Percentiles rank a stretch among this genome's conserved stretches.
phyloP scores from a whole-genome alignment of 2,113 vertebrate genomes.

The Myanophis thanlyinensis region DNA sequence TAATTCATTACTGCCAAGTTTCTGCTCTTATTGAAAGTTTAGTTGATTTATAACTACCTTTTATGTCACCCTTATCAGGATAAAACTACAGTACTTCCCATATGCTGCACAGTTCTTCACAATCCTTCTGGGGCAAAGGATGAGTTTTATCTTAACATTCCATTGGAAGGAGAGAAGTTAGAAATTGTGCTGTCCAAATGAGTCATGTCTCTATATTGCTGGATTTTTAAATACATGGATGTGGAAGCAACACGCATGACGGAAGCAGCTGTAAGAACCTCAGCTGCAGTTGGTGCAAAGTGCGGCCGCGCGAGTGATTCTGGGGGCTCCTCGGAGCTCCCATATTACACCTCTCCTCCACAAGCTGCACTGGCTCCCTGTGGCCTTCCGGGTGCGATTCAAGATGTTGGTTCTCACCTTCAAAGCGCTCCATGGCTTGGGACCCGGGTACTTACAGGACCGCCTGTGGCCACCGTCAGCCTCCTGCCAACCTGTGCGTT shows the following conservation, averaged over 20 bases:
- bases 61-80: not conserved
- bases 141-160: not conserved
- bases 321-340: too few relatives aligned
- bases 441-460: too few relatives aligned
- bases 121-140: not conserved
- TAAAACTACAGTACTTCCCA: not conserved
- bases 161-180: not conserved
- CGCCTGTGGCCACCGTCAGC: too few relatives aligned
- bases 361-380: too few relatives aligned
- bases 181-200: not conserved
- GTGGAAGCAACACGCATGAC: not conserved
- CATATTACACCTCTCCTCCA: too few relatives aligned
- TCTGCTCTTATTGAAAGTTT: not conserved
- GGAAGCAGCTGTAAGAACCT: not conserved
- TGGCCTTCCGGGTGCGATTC: too few relatives aligned
- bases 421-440: too few relatives aligned
- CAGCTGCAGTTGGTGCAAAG: too few relatives aligned
- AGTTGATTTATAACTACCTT: not conserved
- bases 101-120: not conserved
- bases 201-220: not conserved
- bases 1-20: not conserved
- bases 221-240: not conserved
- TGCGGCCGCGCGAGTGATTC: too few relatives aligned
- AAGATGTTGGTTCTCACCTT: too few relatives aligned
- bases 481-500: too few relatives aligned